phyloP scores from a whole-genome alignment of 2,797 vertebrate species.

The Limnodromus scolopaceus region DNA sequence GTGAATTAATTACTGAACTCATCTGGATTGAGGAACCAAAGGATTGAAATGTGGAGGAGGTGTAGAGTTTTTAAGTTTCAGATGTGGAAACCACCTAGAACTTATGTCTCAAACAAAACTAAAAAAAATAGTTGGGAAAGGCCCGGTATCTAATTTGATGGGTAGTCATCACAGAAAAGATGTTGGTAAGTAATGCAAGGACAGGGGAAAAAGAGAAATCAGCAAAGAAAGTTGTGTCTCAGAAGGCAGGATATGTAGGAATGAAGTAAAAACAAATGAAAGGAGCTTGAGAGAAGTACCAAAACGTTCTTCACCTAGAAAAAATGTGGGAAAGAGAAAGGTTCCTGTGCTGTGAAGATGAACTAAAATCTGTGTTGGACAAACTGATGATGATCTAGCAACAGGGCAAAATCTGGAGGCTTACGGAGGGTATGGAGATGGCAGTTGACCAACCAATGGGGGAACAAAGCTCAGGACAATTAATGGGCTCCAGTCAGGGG shows the following conservation, averaged over 20 bases:
- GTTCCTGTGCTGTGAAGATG: not conserved
- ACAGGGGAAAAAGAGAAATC: not conserved
- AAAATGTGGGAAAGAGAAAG: not conserved
- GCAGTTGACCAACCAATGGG: not conserved
- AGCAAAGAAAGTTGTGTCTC: not conserved
- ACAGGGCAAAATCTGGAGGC: not conserved
- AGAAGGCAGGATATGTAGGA: not conserved
- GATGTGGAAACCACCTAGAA: not conserved
- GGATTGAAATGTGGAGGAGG: not conserved
- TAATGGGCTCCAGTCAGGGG: not conserved
- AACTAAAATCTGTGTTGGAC: not conserved
- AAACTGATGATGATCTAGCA: not conserved
- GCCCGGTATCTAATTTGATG: not conserved
- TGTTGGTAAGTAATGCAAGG: not conserved
- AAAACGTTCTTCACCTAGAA: not conserved
- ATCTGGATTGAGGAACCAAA: not conserved
- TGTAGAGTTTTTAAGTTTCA: not conserved
- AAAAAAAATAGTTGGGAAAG: not conserved
- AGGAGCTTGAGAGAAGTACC: not conserved
- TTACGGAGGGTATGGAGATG: not conserved
- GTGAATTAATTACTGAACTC: not conserved
- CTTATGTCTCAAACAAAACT: not conserved
- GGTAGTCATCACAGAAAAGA: not conserved
- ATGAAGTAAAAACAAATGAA: not conserved
- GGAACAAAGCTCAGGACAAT: not conserved